Base-by-base conservation (phyloP, 2,888 invertebrate genomes). In the Cerceris rybyensis region DNA sequence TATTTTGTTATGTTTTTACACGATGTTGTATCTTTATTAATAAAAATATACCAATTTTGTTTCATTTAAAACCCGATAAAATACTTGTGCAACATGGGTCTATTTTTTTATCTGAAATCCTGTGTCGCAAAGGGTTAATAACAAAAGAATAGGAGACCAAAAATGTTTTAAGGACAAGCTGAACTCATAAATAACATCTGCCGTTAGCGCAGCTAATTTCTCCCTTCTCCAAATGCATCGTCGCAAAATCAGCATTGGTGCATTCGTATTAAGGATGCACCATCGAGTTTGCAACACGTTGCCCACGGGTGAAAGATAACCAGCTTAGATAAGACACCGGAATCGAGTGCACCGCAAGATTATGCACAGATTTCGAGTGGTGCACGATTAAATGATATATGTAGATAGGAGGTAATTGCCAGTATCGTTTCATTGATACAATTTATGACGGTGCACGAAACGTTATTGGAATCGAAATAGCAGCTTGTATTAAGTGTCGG, bases 291-390 rank as follows among this genome's bases (percentile, higher is more conserved):
- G 52, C 16, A 43, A 28, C 13, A 52, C 59, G 55, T 64, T 43
- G 68, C 66, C 64, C 41, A 17, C 49, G 55, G 69, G 58, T 17
- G 59, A 70, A 64, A 43, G 69, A 70, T 73, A 68, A 78, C 57
- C 71, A 42, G n/a, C 14, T 55, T 39, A 78, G 83, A 84, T 86
- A 86, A 82, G 75, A 74, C 59, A 71, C 72, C 75, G 65, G 69
- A 82, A 78, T 81, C 79, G 74, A 81, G 82, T 49, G 9, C 57
- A 42, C 42, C 72, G 55, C 67, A 67, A 64, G 73, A 73, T 80
- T 67, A 70, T 72, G 73, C 63, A 9, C 60, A 59, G 57, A 69
- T 58, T 64, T 58, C 69, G 64, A 42, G 58, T 61, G 74, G 50
- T 61, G 28, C 49, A 49, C 66, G 71, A 71, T 75, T 75, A 75